phyloP scores from a whole-genome alignment of 2,888 invertebrate species.

The Rhamphomyia laevipes region DNA sequence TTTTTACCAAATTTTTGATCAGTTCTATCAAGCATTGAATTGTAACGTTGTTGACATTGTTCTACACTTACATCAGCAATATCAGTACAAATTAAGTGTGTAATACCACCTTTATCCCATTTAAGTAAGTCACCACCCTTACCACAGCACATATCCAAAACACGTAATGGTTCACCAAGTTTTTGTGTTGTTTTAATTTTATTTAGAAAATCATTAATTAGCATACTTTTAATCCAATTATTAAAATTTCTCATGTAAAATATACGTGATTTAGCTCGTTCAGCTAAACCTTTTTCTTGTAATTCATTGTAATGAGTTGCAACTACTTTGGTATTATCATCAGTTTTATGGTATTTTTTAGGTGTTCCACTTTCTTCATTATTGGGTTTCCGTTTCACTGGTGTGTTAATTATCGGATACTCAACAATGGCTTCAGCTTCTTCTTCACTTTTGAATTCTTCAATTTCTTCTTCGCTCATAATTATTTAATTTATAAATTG shows the following conservation, averaged over 20 bases:
- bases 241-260: constrained; percentile 93
- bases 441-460: neutral
- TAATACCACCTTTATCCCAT: constrained; percentile 76
- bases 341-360: constrained; percentile 2
- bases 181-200: constrained; percentile 52
- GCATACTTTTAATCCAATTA: constrained; percentile 96
- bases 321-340: constrained; percentile 42
- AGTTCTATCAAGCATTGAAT: constrained; percentile 45
- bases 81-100: constrained; percentile 79
- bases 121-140: constrained; percentile 98
- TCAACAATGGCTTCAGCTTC: neutral
- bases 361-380: too few species aligned
- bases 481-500: neutral
- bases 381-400: neutral
- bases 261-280: constrained; percentile 79
- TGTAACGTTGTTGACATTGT: constrained; percentile 77
- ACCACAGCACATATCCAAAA: constrained; percentile 93
- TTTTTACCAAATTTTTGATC: constrained; percentile 36
- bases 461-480: neutral
- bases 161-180: constrained; percentile 54
- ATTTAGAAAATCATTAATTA: constrained; percentile 72
- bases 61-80: constrained; percentile 87
- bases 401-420: neutral
- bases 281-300: constrained; percentile 67
- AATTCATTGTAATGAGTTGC: constrained; percentile 90